phyloP scores from a whole-genome alignment of 2,797 vertebrate genomes.

The Gymnodraco acuticeps region DNA sequence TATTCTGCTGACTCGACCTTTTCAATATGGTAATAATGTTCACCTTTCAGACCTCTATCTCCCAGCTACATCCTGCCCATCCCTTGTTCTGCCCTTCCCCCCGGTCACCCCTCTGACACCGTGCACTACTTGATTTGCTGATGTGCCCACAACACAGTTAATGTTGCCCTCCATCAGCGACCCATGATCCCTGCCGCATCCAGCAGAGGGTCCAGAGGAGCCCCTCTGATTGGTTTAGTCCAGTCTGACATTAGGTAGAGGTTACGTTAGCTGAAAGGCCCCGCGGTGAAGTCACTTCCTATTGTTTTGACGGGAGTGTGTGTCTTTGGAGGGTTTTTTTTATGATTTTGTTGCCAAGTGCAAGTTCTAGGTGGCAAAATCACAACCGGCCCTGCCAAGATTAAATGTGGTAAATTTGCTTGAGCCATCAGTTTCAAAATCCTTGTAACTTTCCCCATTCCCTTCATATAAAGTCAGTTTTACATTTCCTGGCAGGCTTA shows the following conservation, averaged over 20 bases:
- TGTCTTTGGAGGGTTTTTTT: not conserved
- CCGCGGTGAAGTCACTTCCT: slow-evolving; percentile 32
- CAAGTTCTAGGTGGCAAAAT: slow-evolving; percentile 23
- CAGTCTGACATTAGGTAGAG: slow-evolving; percentile 63
- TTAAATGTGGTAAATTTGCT: not conserved
- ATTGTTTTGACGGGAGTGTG: slow-evolving; percentile 24
- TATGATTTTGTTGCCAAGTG: slow-evolving; percentile 15
- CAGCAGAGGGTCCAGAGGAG: slow-evolving; percentile 40
- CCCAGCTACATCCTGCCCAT: slow-evolving; percentile 41
- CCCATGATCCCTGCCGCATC: slow-evolving; percentile 42
- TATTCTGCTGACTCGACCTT: slow-evolving; percentile 65
- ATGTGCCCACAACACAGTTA: slow-evolving; percentile 63
- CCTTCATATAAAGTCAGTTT: not conserved
- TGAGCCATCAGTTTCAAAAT: slow-evolving; percentile 16
- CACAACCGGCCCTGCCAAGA: slow-evolving; percentile 14
- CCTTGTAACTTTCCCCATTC: not conserved
- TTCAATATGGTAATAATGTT: slow-evolving; percentile 60
- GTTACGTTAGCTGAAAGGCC: slow-evolving; percentile 32
- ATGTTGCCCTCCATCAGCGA: slow-evolving; percentile 50
- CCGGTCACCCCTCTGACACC: slow-evolving; percentile 42
- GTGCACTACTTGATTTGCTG: slow-evolving; percentile 56
- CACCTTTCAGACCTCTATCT: slow-evolving; percentile 63
- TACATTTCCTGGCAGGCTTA: slow-evolving; percentile 27
- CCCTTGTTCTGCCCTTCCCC: slow-evolving; percentile 44
- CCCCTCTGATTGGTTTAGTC: slow-evolving; percentile 63